phyloP scores from a whole-genome alignment of 2,797 vertebrate species.

The Hirundo rustica region DNA sequence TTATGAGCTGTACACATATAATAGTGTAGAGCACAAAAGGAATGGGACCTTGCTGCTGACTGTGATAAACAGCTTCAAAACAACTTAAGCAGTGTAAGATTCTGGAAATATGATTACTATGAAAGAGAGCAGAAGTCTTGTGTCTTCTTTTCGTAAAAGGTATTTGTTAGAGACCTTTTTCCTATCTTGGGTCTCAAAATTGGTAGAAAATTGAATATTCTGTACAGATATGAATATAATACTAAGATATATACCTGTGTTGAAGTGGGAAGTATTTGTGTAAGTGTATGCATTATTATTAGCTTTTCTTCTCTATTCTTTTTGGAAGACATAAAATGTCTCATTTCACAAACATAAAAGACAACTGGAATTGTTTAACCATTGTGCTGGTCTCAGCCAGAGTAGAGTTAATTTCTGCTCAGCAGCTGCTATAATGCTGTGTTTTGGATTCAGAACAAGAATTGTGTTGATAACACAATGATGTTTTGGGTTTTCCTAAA shows the following conservation, averaged over 20 bases:
- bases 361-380: neutral
- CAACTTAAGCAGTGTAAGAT: neutral
- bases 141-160: neutral
- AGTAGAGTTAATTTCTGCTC: neutral
- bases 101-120: constrained; percentile 1
- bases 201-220: neutral
- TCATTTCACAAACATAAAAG: neutral
- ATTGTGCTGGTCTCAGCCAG: neutral
- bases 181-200: neutral
- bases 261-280: neutral
- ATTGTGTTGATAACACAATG: neutral
- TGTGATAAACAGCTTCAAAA: constrained; percentile 20
- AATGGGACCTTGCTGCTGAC: neutral
- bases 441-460: neutral
- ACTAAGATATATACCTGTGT: neutral
- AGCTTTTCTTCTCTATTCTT: neutral
- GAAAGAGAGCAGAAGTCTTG: neutral
- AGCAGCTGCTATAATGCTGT: neutral
- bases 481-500: neutral
- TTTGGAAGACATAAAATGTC: neutral
- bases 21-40: neutral
- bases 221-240: neutral
- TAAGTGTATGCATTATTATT: neutral
- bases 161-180: neutral
- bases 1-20: neutral